Evolutionary conservation across 2,113 vertebrate species (phyloP).

Genomic region (Macheiramphus alcinus): DNA sequence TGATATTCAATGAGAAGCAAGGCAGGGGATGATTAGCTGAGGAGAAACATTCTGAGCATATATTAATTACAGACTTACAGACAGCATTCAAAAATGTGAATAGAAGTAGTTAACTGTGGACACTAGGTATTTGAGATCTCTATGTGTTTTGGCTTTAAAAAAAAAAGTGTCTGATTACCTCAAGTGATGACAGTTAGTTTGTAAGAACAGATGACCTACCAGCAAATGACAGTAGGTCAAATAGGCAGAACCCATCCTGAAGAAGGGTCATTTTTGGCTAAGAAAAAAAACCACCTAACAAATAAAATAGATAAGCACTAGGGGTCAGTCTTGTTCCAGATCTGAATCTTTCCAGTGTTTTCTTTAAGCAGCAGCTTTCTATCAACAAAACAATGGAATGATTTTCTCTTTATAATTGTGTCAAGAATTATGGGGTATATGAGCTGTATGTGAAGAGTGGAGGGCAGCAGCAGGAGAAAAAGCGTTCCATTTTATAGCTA

Average conservation of each 20-base stretch:
- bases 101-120: neutral
- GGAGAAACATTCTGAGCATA: neutral
- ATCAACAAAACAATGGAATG: neutral
- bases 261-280: neutral
- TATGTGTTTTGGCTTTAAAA: neutral
- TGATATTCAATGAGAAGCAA: neutral
- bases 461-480: neutral
- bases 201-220: neutral
- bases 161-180: neutral
- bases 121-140: neutral
- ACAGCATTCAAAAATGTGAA: neutral
- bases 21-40: neutral
- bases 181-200: neutral
- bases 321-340: constrained; percentile 48
- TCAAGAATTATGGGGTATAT: neutral
- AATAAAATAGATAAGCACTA: neutral
- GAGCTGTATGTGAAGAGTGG: neutral
- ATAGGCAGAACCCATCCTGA: neutral
- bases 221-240: neutral
- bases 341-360: neutral
- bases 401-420: neutral
- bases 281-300: neutral
- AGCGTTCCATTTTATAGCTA: neutral
- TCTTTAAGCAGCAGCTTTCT: neutral
- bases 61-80: neutral